Percentiles rank a stretch among this genome's conserved stretches.
These are phyloP conservation scores for Acromyrmex heyeri DNA, from an alignment of 1,140 invertebrate species.

Conservation along the genomic window DNA sequence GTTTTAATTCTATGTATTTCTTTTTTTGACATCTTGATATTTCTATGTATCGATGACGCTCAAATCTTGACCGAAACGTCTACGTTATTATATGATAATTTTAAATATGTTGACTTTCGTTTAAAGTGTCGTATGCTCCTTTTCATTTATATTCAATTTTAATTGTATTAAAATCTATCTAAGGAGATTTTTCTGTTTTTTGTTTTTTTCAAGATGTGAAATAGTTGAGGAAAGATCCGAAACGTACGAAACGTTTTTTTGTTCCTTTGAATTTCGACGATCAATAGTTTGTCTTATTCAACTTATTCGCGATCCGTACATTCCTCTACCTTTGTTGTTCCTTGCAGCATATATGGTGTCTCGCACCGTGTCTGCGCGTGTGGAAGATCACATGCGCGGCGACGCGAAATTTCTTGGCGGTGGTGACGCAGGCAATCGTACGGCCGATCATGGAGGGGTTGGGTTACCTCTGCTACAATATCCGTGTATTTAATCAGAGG, in stretches of 20 bases:
- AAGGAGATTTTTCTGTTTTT: neutral
- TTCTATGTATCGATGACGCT: too few species aligned
- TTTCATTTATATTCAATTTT: too few species aligned
- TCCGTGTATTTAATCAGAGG: slow-evolving; percentile 88
- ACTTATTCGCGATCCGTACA: too few species aligned
- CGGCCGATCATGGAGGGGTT: slow-evolving; percentile 89
- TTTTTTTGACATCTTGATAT: too few species aligned
- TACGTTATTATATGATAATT: too few species aligned
- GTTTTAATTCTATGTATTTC: too few species aligned
- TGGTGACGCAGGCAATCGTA: slow-evolving; percentile 88
- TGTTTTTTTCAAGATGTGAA: neutral
- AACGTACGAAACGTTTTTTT: neutral
- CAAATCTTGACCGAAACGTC: too few species aligned
- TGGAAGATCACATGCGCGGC: slow-evolving; percentile 90
- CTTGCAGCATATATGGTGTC: slow-evolving; percentile 92
- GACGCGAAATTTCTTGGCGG: slow-evolving; percentile 87
- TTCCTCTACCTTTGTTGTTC: neutral
- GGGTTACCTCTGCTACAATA: slow-evolving; percentile 89
- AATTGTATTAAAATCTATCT: neutral
- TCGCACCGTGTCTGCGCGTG: slow-evolving; percentile 89
- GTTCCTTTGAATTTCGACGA: neutral
- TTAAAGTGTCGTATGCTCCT: too few species aligned
- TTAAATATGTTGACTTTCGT: too few species aligned
- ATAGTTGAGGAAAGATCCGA: neutral
- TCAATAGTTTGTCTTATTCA: neutral